Conservation (phyloP, 2,888 invertebrate genomes). For the Drosophila meridionalis region DNA sequence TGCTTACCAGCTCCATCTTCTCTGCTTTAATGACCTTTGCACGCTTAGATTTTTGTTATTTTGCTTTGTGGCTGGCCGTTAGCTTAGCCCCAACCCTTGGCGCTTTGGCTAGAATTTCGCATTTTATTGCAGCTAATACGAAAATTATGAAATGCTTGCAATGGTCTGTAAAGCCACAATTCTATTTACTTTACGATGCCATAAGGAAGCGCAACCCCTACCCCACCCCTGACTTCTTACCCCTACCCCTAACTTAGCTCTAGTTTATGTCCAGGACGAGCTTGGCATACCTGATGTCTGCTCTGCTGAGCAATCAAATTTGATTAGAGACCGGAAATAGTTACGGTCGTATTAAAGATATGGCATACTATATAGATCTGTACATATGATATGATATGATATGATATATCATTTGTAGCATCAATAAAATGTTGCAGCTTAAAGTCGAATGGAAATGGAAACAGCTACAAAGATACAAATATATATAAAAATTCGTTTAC, state of each 20-base stretch:
- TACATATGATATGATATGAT: background rate
- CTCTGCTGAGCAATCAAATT: background rate
- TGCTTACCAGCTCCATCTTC: background rate
- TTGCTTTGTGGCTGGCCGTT: constrained; percentile 40
- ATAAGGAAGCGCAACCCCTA: background rate
- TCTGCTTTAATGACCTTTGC: constrained; percentile 71
- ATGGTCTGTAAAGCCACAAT: constrained; percentile 25
- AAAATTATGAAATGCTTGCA: constrained; percentile 67
- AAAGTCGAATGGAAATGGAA: background rate
- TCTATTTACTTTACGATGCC: constrained; percentile 45
- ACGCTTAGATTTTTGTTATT: constrained; percentile 74
- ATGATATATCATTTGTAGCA: background rate
- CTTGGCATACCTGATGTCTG: constrained; percentile 5
- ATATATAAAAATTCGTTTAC: constrained; percentile 69
- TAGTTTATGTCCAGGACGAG: constrained; percentile 12
- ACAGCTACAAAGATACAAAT: constrained; percentile 46
- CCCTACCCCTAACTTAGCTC: background rate
- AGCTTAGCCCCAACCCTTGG: background rate
- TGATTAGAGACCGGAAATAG: constrained; percentile 4
- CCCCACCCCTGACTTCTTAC: background rate
- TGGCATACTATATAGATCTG: background rate
- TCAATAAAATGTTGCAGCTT: background rate
- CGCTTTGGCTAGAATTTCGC: constrained; percentile 18
- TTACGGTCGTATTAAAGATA: constrained; percentile 5
- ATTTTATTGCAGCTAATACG: constrained; percentile 73